Percentiles rank a stretch among this genome's conserved stretches.
phyloP scores from a whole-genome alignment of 2,113 vertebrate genomes.

The Clarias macrocephalus region DNA sequence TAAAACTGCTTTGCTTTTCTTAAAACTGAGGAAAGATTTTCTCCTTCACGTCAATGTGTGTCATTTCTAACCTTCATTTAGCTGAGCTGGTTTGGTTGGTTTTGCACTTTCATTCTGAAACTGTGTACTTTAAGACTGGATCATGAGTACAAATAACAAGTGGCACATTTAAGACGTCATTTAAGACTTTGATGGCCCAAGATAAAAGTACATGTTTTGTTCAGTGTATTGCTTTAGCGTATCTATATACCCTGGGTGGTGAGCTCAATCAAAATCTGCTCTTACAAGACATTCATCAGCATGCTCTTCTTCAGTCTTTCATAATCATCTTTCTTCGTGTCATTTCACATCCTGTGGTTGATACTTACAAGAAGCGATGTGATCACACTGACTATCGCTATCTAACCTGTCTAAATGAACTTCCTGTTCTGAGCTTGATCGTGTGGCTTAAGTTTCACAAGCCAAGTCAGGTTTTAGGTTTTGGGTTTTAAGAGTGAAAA shows the following conservation, averaged over 20 bases:
- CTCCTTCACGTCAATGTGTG: not conserved
- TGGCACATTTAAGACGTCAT: not conserved
- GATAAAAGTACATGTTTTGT: not conserved
- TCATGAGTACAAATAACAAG: conserved; percentile 20
- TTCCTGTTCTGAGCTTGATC: conserved; percentile 4
- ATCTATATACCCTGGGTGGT: not conserved
- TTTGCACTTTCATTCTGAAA: conserved; percentile 24
- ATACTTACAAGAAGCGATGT: not conserved
- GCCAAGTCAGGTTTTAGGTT: not conserved
- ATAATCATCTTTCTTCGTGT: not conserved
- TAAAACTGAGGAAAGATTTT: conserved; percentile 10
- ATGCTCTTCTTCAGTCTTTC: not conserved
- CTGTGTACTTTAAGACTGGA: not conserved
- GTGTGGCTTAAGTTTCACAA: not conserved
- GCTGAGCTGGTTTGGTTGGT: conserved; percentile 10
- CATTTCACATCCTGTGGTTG: conserved; percentile 28
- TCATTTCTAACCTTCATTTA: conserved; percentile 30
- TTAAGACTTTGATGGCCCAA: not conserved
- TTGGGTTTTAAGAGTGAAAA: not conserved
- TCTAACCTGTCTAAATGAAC: not conserved
- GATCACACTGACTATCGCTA: not conserved
- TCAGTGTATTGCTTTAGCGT: not conserved
- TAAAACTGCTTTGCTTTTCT: conserved; percentile 23
- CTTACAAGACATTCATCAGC: too few relatives aligned
- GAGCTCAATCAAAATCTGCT: not conserved